Evolutionary conservation across 2,888 invertebrate genomes (phyloP), one percentile per base, ranked within the genome.

Genomic region (Elegia similella): DNA sequence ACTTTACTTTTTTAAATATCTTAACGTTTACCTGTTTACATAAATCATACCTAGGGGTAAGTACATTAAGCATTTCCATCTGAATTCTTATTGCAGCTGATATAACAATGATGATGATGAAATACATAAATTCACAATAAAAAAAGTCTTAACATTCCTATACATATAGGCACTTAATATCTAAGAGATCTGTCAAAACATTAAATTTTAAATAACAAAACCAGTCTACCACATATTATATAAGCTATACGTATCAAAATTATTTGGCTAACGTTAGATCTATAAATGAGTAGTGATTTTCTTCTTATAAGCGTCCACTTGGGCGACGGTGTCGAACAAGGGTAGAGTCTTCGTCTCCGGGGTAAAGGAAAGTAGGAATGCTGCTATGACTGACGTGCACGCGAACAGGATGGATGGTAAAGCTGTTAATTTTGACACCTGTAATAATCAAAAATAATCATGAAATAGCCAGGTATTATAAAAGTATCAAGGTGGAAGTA

Each of bases 311-410:
- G 67, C 66, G 58, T 85, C 82, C 2, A 86, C 71, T 76, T 88
- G 85, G 0, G 78, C 82, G 38, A 88, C 80, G 0, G 87, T 87
- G 58, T 88, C 88, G 46, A 85, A 85, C 71, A 88, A 64, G 0
- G 87, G 88, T 38, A 86, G 54, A 1, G 60, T 64, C 68, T 80
- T 88, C 0, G 88, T 88, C 75, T 87, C 88, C 5, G 87, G 86
- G 0, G 85, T 84, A 42, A 87, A 82, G 1, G 66, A 67, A 8
- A 87, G 63, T 6, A 85, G 62, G 0, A 74, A 10, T 0, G 81
- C 81, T 0, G 85, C 71, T 42, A 81, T 57, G 0, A 84, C 54
- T n/a, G 87, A 78, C 10, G 79, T 73, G 1, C 72, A 64, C 0
- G 84, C 68, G 62, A 88, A 88, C 15, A 87, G 63, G n/a, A 84